phyloP scores from a whole-genome alignment of 2,888 invertebrate genomes.

The Portevinia maculata region DNA sequence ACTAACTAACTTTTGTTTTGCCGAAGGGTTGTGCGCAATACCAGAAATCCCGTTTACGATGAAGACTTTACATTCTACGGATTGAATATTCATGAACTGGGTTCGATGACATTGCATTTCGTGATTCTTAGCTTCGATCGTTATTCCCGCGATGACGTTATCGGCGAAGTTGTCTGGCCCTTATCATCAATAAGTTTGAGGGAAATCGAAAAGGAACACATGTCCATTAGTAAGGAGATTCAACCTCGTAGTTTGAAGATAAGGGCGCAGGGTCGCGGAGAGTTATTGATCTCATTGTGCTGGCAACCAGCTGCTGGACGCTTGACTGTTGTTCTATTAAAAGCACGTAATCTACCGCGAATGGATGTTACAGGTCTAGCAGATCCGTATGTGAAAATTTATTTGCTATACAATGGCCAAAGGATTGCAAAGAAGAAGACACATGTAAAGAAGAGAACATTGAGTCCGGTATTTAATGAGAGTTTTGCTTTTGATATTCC shows the following conservation, averaged over 20 bases:
- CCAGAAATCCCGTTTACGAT: conserved; percentile 97
- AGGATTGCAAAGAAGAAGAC: conserved; percentile 99
- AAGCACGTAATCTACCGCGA: conserved; percentile 98
- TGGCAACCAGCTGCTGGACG: conserved; percentile 99
- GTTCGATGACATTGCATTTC: conserved; percentile 95
- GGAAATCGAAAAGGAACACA: conserved; percentile 89
- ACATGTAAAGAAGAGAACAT: conserved; percentile 98
- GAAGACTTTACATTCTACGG: conserved; percentile 99
- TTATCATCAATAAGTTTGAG: conserved; percentile 86
- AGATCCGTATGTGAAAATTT: conserved; percentile 98
- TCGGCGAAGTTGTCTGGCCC: conserved; percentile 97
- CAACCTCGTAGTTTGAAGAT: conserved; percentile 97
- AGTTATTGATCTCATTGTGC: conserved; percentile 96
- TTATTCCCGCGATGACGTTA: conserved; percentile 98
- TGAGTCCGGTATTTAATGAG: conserved; percentile 99
- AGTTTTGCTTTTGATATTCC: conserved; percentile 99
- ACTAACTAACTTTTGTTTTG: background rate
- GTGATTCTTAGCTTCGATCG: conserved; percentile 97
- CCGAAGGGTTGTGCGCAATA: conserved; percentile 94
- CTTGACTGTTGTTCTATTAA: conserved; percentile 97
- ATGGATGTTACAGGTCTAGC: conserved; percentile 99
- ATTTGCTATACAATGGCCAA: conserved; percentile 97
- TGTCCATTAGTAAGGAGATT: conserved; percentile 93
- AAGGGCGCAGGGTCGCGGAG: conserved; percentile 96
- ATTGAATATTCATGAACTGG: conserved; percentile 92